Percentiles rank a stretch among this genome's conserved stretches.
phyloP scores from a whole-genome alignment of 2,113 vertebrate species.

The Casuarius casuarius region DNA sequence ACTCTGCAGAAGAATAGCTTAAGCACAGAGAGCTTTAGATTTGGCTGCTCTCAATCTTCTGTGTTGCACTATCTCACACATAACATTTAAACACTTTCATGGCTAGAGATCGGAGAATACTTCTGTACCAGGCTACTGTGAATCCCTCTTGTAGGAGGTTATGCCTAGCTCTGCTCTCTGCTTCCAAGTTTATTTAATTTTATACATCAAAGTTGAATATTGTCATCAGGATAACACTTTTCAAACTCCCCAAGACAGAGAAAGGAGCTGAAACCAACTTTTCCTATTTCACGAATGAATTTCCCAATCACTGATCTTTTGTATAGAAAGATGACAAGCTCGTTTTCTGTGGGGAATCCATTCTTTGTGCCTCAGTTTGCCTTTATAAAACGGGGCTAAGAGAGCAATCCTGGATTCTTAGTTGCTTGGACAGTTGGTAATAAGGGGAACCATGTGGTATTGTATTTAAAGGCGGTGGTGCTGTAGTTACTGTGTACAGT shows the following conservation, averaged over 20 bases:
- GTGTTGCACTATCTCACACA: background rate
- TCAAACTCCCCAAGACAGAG: background rate
- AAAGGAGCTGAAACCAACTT: background rate
- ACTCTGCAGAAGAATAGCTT: background rate
- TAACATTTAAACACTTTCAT: background rate
- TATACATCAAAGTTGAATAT: background rate
- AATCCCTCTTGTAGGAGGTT: background rate
- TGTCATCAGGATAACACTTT: background rate
- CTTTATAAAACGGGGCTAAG: background rate
- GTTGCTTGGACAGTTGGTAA: background rate
- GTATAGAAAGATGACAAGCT: background rate
- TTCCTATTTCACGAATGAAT: background rate
- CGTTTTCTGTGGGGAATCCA: background rate
- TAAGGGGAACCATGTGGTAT: rapidly evolving
- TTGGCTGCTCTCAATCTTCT: background rate
- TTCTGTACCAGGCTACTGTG: background rate
- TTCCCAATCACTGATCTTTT: background rate
- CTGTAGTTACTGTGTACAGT: rapidly evolving
- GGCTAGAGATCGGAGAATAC: background rate
- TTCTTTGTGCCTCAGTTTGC: background rate
- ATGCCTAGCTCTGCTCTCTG: background rate
- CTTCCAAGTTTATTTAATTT: background rate
- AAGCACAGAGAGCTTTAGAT: background rate
- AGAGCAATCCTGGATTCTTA: background rate
- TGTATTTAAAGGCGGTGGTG: background rate